Conservation (phyloP, 2,113 vertebrate species). For the Muntiacus reevesi region DNA sequence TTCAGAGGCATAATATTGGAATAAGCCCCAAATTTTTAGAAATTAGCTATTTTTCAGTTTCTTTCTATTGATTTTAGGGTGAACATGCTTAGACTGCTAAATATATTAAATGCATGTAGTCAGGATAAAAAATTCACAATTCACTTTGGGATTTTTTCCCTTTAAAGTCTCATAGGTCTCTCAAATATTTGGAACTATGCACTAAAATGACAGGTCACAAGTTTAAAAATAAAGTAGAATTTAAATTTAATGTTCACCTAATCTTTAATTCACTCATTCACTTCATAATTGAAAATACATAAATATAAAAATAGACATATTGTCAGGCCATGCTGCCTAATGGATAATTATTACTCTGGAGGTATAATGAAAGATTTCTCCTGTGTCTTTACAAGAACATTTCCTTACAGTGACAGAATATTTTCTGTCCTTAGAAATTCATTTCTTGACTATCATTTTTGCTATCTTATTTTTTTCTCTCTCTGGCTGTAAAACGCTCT, state of each 20-base stretch:
- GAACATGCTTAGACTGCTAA: neutral
- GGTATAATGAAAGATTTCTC: neutral
- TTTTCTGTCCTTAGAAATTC: neutral
- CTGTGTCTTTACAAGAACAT: neutral
- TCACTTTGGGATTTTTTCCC: neutral
- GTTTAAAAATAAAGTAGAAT: neutral
- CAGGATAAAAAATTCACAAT: neutral
- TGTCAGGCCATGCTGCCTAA: neutral
- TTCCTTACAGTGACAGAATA: neutral
- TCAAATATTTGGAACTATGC: neutral
- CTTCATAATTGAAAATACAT: neutral
- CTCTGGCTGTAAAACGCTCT: neutral
- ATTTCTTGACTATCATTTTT: neutral
- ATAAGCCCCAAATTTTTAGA: neutral
- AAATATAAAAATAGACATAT: neutral
- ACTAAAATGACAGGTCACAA: neutral
- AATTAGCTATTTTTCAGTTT: neutral
- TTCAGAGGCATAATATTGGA: neutral
- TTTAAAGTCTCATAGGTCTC: neutral
- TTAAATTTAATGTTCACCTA: neutral
- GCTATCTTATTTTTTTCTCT: neutral
- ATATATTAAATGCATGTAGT: neutral
- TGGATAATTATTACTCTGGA: neutral
- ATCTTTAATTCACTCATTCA: neutral
- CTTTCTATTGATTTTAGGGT: neutral